These are phyloP conservation scores for Tortrix viridana DNA, from an alignment of 2,888 invertebrate genomes.

Conservation along the genomic window DNA sequence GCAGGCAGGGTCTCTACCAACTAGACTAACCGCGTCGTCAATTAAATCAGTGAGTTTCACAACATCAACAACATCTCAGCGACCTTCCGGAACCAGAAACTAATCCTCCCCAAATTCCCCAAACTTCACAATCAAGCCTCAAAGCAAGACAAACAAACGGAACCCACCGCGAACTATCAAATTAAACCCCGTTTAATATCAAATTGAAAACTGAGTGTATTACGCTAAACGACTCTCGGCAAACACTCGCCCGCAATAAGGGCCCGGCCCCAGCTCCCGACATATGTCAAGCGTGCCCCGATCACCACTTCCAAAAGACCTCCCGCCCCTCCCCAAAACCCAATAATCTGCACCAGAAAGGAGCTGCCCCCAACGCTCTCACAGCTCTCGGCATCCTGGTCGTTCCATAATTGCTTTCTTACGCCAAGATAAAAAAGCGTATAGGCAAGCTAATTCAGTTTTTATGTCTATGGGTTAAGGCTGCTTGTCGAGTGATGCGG, in stretches of 20 bases:
- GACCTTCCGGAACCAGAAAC: neutral
- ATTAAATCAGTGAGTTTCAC: too few species aligned
- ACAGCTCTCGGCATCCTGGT: slow-evolving; percentile 19
- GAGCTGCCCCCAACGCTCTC: neutral
- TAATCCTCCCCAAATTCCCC: neutral
- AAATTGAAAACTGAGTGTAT: slow-evolving; percentile 38
- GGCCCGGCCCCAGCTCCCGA: slow-evolving; percentile 23
- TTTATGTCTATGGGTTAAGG: slow-evolving; percentile 16
- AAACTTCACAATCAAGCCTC: slow-evolving; percentile 23
- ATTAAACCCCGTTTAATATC: slow-evolving; percentile 38
- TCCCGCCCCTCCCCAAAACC: neutral
- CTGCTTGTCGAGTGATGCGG: slow-evolving; percentile 29
- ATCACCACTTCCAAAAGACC: slow-evolving; percentile 2
- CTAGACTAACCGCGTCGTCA: too few species aligned
- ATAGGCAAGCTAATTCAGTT: slow-evolving; percentile 31
- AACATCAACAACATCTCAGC: neutral
- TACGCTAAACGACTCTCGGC: slow-evolving; percentile 37
- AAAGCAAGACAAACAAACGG: slow-evolving; percentile 21
- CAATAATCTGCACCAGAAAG: neutral
- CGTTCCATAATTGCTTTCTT: slow-evolving; percentile 36
- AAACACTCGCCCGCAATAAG: slow-evolving; percentile 35
- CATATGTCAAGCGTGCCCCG: slow-evolving; percentile 34
- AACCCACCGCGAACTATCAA: slow-evolving; percentile 34
- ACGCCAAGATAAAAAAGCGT: slow-evolving; percentile 35
- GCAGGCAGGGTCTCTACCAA: too few species aligned